These are phyloP conservation scores for Cecidostiba fungosa DNA, from an alignment of 2,888 invertebrate species.

Conservation along the genomic window DNA sequence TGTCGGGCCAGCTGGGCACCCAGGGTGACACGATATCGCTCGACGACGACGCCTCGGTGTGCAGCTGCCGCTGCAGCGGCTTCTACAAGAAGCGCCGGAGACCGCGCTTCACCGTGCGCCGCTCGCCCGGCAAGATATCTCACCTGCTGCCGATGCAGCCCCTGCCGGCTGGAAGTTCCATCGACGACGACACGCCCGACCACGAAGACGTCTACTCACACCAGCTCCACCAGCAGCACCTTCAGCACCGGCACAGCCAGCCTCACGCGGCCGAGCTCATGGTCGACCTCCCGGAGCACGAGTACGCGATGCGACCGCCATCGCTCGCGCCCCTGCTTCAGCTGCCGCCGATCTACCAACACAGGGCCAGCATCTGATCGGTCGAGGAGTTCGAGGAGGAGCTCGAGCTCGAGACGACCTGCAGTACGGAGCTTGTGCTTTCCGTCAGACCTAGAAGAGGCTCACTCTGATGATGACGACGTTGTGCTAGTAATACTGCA, in stretches of 20 bases:
- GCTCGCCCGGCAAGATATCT: constrained; percentile 82
- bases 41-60: constrained; percentile 79
- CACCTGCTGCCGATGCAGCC: constrained; percentile 81
- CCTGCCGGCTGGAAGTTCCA: constrained; percentile 68
- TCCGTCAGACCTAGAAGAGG: background rate
- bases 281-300: constrained; percentile 49
- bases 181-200: constrained; percentile 58
- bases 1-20: constrained; percentile 85
- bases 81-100: constrained; percentile 78
- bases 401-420: constrained; percentile 5
- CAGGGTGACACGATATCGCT: constrained; percentile 79
- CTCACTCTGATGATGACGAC: constrained; percentile 32
- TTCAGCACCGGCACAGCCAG: constrained; percentile 21
- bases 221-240: constrained; percentile 22
- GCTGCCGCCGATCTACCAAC: constrained; percentile 77
- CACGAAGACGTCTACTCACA: constrained; percentile 35
- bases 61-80: constrained; percentile 81
- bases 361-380: constrained; percentile 78
- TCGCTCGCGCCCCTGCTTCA: constrained; percentile 76
- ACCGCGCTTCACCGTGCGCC: constrained; percentile 81
- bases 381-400: background rate
- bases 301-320: constrained; percentile 67
- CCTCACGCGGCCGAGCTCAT: background rate
- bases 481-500: background rate
- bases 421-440: background rate